These are phyloP conservation scores for Marronus borbonicus DNA, from an alignment of 2,888 invertebrate species.

Conservation along the genomic window DNA sequence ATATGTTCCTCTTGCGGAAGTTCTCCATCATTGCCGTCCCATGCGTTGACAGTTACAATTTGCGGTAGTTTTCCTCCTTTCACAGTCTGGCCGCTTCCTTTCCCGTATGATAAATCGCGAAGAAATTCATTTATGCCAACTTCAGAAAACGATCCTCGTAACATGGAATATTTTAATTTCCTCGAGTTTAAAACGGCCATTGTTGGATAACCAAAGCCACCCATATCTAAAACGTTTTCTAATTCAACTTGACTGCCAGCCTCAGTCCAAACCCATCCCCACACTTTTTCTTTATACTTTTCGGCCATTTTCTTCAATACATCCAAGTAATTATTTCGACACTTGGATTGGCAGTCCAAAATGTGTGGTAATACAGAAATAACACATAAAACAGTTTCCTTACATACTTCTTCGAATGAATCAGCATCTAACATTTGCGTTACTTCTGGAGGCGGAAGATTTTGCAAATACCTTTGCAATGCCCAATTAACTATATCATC, in stretches of 20 bases:
- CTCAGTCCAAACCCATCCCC: slow-evolving; percentile 99
- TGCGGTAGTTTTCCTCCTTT: not conserved
- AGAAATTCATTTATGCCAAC: slow-evolving; percentile 97
- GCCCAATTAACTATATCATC: slow-evolving; percentile 94
- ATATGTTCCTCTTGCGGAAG: slow-evolving; percentile 36
- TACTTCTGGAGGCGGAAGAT: slow-evolving; percentile 91
- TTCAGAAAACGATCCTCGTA: slow-evolving; percentile 94
- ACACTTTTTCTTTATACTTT: slow-evolving; percentile 92
- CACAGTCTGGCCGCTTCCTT: slow-evolving; percentile 8
- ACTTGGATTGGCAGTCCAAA: slow-evolving; percentile 93
- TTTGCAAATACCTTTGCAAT: slow-evolving; percentile 86
- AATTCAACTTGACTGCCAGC: slow-evolving; percentile 88
- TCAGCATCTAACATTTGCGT: slow-evolving; percentile 77
- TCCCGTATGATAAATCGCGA: slow-evolving; percentile 64
- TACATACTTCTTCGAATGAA: slow-evolving; percentile 82
- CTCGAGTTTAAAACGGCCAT: slow-evolving; percentile 98
- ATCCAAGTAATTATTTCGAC: slow-evolving; percentile 88
- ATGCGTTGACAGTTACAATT: not conserved
- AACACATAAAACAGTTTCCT: slow-evolving; percentile 90
- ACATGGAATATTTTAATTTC: slow-evolving; percentile 95
- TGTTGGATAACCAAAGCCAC: slow-evolving; percentile 98
- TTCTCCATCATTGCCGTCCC: slow-evolving; percentile 33
- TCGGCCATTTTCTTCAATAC: slow-evolving; percentile 84
- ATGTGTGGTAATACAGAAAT: slow-evolving; percentile 94
- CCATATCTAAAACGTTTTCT: slow-evolving; percentile 93